Evolutionary conservation across 2,797 vertebrate species (phyloP).

Genomic region (Lacerta viridis): DNA sequence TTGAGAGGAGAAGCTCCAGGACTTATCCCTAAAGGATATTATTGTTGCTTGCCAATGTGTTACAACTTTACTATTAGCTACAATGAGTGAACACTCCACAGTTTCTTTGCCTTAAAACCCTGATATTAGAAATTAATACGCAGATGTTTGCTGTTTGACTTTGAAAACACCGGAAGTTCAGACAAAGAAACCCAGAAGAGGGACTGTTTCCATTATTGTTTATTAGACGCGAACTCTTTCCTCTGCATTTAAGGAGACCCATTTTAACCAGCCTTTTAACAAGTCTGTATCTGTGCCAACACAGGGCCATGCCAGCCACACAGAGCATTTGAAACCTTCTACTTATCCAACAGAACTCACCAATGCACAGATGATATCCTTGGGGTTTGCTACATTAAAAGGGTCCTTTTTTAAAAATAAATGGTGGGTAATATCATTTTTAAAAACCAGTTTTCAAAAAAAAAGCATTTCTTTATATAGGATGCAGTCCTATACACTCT

Average conservation of each 20-base stretch:
- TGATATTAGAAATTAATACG: not conserved
- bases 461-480: too few species aligned
- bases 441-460: not conserved
- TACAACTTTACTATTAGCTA: slow-evolving; percentile 17
- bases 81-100: not conserved
- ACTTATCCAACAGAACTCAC: slow-evolving; percentile 29
- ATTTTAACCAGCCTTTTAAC: not conserved
- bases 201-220: not conserved
- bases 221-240: slow-evolving; percentile 18
- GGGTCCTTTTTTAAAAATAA: not conserved
- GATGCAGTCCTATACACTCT: too few species aligned
- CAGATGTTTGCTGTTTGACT: not conserved
- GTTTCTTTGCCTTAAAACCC: slow-evolving; percentile 12
- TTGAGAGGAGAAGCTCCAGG: slow-evolving; percentile 3
- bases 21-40: not conserved
- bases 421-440: not conserved
- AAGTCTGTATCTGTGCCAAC: not conserved
- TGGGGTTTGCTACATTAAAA: slow-evolving; percentile 8
- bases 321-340: slow-evolving; percentile 37
- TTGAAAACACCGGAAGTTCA: not conserved
- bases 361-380: not conserved
- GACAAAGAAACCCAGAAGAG: slow-evolving; percentile 1
- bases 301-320: slow-evolving; percentile 37
- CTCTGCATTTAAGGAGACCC: not conserved
- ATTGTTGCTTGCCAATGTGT: not conserved